Evolutionary conservation across 1,140 invertebrate genomes (phyloP).

Genomic region (Drosophila nasuta): DNA sequence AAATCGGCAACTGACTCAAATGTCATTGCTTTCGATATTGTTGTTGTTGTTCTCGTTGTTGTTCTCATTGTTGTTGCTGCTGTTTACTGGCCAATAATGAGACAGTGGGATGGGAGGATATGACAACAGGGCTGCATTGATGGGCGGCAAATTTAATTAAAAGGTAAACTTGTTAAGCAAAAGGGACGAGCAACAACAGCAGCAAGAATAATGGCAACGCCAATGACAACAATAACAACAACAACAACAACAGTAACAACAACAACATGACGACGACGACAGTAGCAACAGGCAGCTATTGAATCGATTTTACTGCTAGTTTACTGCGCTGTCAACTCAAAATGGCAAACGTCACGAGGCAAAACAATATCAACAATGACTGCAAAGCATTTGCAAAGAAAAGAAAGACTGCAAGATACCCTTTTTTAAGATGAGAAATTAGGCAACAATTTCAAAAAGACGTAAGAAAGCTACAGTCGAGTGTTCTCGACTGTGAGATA

Average conservation of each 20-base stretch:
- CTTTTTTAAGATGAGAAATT: neutral
- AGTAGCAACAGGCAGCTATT: conserved; percentile 72
- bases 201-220: conserved; percentile 17
- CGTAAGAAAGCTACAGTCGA: too few relatives aligned
- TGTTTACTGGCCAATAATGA: conserved; percentile 61
- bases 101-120: neutral
- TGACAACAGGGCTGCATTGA: conserved; percentile 29
- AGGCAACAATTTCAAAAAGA: neutral
- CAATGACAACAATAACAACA: conserved; percentile 31
- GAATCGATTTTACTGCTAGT: conserved; percentile 69
- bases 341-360: conserved; percentile 75
- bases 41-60: conserved; percentile 12
- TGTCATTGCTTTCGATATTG: conserved; percentile 10
- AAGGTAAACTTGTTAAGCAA: conserved; percentile 75
- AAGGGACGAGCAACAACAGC: conserved; percentile 34
- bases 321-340: conserved; percentile 55
- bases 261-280: conserved; percentile 18
- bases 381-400: conserved; percentile 8
- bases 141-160: conserved; percentile 77
- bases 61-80: conserved; percentile 25
- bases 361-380: conserved; percentile 29
- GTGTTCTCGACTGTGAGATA: too few relatives aligned
- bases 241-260: conserved; percentile 15
- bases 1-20: conserved; percentile 1
- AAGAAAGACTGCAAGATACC: neutral